Conservation (phyloP, 2,888 invertebrate genomes). For the Lasioglossum figueresi region DNA sequence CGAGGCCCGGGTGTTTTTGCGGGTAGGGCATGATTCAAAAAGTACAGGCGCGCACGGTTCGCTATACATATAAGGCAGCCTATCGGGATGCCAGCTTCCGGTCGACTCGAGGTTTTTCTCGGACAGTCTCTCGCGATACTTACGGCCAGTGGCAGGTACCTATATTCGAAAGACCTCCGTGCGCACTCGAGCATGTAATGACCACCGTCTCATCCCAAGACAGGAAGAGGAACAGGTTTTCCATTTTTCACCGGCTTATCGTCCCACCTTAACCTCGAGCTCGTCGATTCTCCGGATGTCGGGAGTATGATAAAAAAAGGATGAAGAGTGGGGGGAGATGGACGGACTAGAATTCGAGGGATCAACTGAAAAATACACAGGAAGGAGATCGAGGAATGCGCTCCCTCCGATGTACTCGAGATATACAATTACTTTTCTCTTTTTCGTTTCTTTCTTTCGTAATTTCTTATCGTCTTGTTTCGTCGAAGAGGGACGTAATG, state of each 20-base stretch:
- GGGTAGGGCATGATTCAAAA: conserved; percentile 1
- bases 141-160: conserved; percentile 66
- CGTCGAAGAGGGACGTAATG: background rate
- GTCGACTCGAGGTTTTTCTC: conserved; percentile 63
- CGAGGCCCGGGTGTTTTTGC: conserved; percentile 17
- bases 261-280: conserved; percentile 75
- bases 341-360: conserved; percentile 21
- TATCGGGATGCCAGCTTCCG: conserved; percentile 62
- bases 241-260: conserved; percentile 78
- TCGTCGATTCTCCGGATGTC: conserved; percentile 65
- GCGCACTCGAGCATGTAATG: conserved; percentile 75
- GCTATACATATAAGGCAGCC: conserved; percentile 22
- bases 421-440: conserved; percentile 1
- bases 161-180: conserved; percentile 62
- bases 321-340: background rate
- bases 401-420: background rate
- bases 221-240: conserved; percentile 81
- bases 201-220: conserved; percentile 72
- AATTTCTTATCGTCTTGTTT: background rate
- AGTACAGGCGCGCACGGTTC: conserved; percentile 7
- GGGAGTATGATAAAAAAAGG: conserved; percentile 13
- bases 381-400: background rate
- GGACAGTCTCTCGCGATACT: conserved; percentile 55
- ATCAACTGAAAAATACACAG: conserved; percentile 11
- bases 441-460: background rate